Percentiles rank a stretch among this genome's conserved stretches.
These are phyloP conservation scores for Macrotis lagotis DNA, from an alignment of 2,113 vertebrate genomes.

Conservation along the genomic window DNA sequence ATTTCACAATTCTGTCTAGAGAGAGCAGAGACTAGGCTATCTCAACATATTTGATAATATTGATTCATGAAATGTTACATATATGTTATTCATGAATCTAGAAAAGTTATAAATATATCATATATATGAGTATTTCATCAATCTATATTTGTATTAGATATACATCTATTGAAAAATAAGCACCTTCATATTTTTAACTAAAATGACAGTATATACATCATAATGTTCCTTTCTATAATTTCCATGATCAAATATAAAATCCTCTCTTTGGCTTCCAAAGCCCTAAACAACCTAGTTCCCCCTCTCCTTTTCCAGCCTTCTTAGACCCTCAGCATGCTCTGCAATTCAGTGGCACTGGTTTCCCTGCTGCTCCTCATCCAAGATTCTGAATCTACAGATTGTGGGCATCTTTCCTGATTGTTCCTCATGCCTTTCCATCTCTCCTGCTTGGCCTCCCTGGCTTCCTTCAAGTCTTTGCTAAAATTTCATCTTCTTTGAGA, in stretches of 20 bases:
- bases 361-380: neutral
- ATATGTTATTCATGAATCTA: neutral
- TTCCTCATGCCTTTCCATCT: neutral
- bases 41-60: slow-evolving; percentile 6
- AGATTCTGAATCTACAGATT: neutral
- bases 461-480: neutral
- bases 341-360: neutral
- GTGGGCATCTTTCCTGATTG: neutral
- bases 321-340: neutral
- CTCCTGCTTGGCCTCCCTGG: neutral
- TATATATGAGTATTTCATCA: neutral
- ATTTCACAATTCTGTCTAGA: neutral
- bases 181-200: neutral
- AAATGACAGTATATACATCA: neutral
- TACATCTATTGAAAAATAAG: neutral
- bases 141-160: neutral
- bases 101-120: neutral
- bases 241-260: neutral
- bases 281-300: neutral
- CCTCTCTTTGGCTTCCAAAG: neutral
- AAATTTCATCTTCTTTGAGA: neutral
- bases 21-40: neutral
- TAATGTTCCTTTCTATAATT: neutral
- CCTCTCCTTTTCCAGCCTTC: neutral
- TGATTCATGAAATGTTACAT: neutral